A percentile compares a stretch with the other conserved stretches of the same genome.
Conservation (phyloP, 2,888 invertebrate genomes). For the Metopia argyrocephala region DNA sequence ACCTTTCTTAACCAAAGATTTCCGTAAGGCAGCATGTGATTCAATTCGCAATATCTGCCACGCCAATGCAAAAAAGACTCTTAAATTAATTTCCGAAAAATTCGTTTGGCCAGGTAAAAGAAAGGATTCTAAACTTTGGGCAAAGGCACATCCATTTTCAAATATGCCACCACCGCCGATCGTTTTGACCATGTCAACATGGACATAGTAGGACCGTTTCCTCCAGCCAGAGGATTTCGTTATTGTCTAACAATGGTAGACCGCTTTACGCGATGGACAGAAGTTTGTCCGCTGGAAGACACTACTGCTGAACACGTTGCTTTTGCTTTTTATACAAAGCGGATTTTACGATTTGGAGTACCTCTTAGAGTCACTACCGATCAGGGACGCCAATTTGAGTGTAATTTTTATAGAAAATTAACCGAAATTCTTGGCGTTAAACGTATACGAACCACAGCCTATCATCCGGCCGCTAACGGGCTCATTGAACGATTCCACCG, state of each 20-base stretch:
- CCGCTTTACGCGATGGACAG: conserved; percentile 41
- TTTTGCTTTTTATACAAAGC: conserved; percentile 11
- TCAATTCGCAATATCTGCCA: conserved; percentile 39
- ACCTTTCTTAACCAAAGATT: conserved; percentile 35
- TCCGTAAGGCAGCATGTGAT: conserved; percentile 16
- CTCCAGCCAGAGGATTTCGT: background rate
- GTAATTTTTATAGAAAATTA: conserved; percentile 49
- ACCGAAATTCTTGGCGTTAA: conserved; percentile 35
- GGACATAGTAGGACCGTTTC: conserved; percentile 12
- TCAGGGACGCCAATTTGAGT: conserved; percentile 51
- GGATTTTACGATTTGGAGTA: no score
- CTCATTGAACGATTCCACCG: conserved; percentile 20
- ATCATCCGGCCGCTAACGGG: conserved; percentile 25
- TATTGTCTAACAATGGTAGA: conserved; percentile 34
- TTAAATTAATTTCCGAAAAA: conserved; percentile 26
- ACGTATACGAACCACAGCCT: conserved; percentile 41
- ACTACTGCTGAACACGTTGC: conserved; percentile 26
- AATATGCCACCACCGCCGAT: no score
- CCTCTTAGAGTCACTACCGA: conserved; percentile 47
- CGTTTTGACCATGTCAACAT: conserved; percentile 36
- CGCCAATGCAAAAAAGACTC: no score
- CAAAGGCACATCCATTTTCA: no score
- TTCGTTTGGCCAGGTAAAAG: conserved; percentile 48
- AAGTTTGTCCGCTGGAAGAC: conserved; percentile 39
- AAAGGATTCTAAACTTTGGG: background rate